phyloP scores from a whole-genome alignment of 2,797 vertebrate genomes.

The Enteromius afrohamiltoni region DNA sequence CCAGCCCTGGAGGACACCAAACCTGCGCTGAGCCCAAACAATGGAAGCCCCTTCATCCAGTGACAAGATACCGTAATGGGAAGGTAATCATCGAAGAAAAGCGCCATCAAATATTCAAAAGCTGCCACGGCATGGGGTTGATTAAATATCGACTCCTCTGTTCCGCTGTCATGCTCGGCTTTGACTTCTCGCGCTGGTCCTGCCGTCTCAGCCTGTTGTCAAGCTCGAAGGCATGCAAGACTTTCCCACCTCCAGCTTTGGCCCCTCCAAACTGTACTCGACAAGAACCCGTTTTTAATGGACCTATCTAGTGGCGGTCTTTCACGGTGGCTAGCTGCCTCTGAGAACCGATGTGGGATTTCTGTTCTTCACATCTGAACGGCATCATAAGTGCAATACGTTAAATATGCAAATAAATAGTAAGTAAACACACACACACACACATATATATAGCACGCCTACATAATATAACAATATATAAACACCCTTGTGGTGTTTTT shows the following conservation, averaged over 20 bases:
- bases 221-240: slow-evolving; percentile 64
- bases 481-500: not conserved
- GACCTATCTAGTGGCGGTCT: slow-evolving; percentile 20
- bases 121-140: slow-evolving; percentile 61
- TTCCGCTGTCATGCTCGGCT: slow-evolving; percentile 61
- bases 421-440: not conserved
- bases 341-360: not conserved
- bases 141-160: slow-evolving; percentile 67
- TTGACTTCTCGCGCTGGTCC: slow-evolving; percentile 54
- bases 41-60: slow-evolving; percentile 64
- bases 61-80: slow-evolving; percentile 71
- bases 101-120: slow-evolving; percentile 75
- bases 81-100: slow-evolving; percentile 76
- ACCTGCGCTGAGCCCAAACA: slow-evolving; percentile 59
- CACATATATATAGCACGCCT: too few relatives aligned
- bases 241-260: slow-evolving; percentile 61
- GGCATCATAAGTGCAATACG: not conserved
- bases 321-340: not conserved
- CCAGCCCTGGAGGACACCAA: slow-evolving; percentile 66
- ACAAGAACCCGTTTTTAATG: slow-evolving; percentile 41
- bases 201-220: slow-evolving; percentile 59
- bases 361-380: not conserved
- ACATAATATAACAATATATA: too few relatives aligned
- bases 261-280: slow-evolving; percentile 54
- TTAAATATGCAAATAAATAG: not conserved